Percentiles rank a stretch among this genome's conserved stretches.
These are phyloP conservation scores for Peucedramus taeniatus DNA, from an alignment of 2,113 vertebrate genomes.

Conservation along the genomic window DNA sequence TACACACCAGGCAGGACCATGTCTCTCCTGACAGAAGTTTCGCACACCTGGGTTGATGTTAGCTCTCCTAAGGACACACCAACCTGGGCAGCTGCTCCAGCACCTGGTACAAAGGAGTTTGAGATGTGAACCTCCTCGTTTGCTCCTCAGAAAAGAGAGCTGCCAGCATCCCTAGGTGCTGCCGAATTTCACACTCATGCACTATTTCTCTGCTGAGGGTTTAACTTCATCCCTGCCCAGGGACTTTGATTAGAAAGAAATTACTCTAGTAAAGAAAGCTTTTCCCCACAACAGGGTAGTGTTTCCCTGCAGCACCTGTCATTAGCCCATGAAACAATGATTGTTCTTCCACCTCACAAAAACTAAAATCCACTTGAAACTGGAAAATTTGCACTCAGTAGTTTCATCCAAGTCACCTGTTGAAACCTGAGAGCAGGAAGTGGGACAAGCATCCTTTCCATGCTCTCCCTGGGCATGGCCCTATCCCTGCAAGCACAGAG, in stretches of 20 bases:
- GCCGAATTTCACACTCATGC: neutral
- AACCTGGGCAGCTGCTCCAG: neutral
- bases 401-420: neutral
- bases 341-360: neutral
- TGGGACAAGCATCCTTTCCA: neutral
- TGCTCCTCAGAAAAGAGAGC: neutral
- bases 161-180: fast-evolving
- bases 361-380: neutral
- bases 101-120: neutral
- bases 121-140: fast-evolving
- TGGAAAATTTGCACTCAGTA: neutral
- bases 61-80: neutral
- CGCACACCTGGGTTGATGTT: neutral
- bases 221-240: neutral
- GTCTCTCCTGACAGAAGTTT: neutral
- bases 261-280: neutral
- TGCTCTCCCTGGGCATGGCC: fast-evolving
- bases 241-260: neutral
- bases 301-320: neutral
- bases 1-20: neutral
- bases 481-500: neutral
- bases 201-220: neutral
- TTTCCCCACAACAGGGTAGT: neutral
- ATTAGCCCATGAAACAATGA: fast-evolving
- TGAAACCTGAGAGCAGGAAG: neutral